These are phyloP conservation scores for Ellobium chinense DNA, from an alignment of 2,888 invertebrate genomes.

Conservation along the genomic window DNA sequence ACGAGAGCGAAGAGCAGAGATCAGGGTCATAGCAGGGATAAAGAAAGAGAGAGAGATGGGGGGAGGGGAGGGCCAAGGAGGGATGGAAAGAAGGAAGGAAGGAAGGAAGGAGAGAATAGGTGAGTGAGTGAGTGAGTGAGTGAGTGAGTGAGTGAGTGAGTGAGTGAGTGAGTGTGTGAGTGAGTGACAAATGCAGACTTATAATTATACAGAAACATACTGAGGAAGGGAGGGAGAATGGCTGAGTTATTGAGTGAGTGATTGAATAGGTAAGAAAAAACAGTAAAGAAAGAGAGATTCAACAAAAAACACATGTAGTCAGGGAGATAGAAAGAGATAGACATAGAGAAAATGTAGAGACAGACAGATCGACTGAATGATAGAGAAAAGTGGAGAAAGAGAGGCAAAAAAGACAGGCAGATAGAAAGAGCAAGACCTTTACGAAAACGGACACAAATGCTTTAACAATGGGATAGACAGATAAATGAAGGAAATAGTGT, in stretches of 20 bases:
- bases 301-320: neutral
- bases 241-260: constrained; percentile 14
- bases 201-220: no score
- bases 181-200: constrained; percentile 32
- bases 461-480: no score
- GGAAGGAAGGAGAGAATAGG: neutral
- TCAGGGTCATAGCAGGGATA: neutral
- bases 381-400: neutral
- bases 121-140: constrained; percentile 30
- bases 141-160: constrained; percentile 26
- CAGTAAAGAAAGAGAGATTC: constrained; percentile 4
- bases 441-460: no score
- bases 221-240: constrained; percentile 24
- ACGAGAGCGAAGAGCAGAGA: no score
- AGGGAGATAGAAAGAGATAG: neutral
- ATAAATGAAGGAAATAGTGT: no score
- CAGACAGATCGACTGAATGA: neutral
- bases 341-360: neutral
- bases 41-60: neutral
- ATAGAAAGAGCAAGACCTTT: neutral
- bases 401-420: constrained; percentile 9
- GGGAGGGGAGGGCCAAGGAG: neutral
- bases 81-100: neutral
- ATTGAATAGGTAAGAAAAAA: constrained; percentile 8
- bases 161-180: constrained; percentile 30